Evolutionary conservation across 2,113 vertebrate genomes (phyloP), one percentile per base, ranked within the genome.

Genomic region (Macroglossus sobrinus): DNA sequence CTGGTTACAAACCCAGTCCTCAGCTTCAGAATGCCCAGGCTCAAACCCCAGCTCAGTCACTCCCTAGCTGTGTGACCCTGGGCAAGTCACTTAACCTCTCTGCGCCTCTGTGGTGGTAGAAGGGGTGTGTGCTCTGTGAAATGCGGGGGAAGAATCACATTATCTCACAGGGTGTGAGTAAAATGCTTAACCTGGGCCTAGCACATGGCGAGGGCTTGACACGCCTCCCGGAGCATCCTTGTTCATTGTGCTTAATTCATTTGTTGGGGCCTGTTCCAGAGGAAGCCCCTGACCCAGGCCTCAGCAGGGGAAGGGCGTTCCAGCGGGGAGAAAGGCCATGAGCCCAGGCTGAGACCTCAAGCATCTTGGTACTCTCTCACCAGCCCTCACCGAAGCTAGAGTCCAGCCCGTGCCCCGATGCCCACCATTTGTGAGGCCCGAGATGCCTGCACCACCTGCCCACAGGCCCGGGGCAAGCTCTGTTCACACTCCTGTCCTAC

Each of bases 191-290:
- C 6, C 11, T 4, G 24, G 59, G 24, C 45, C 82, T 71, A 76
- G 61, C 5, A 13, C 24, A 1, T 1, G 28, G 59, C n/a, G 68
- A 45, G 55, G 53, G 57, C 43, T n/a, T 0, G 0, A 18, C 28
- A 30, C 16, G 33, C 30, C 43, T 50, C 16, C 0, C 0, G 19
- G 28, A n/a, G 35, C 13, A 2, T 33, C 28, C 9, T 2, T 3
- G 21, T 53, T 38, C 22, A 22, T 28, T 82, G 61, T 6, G 1
- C 64, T 14, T 22, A 82, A 28, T 11, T 53, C 64, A 30, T 2
- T 3, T 1, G 18, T 61, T 3, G 10, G 7, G 40, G 43, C 26
- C 43, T 35, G 19, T 16, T 6, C 14, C 57, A 0, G 30, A 55
- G 75, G 61, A 63, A 50, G 33, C 11, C 35, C 43, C 45, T 4